A percentile compares a stretch with the other conserved stretches of the same genome.
phyloP scores from a whole-genome alignment of 2,797 vertebrate genomes.

The Lerista edwardsae region DNA sequence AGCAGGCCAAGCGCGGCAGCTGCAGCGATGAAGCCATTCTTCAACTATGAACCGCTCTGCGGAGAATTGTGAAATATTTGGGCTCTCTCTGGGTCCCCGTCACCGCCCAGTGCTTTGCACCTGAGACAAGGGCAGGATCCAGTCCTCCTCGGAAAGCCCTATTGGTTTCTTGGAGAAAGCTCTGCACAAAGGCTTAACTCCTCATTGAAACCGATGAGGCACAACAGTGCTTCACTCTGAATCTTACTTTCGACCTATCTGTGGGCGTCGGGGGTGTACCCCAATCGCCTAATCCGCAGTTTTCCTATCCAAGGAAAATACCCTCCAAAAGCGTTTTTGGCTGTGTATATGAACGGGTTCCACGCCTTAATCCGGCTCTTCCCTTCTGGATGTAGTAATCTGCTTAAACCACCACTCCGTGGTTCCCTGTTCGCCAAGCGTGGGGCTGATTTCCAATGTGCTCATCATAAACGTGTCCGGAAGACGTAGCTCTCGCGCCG shows the following conservation, averaged over 20 bases:
- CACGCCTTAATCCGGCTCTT: too few species aligned
- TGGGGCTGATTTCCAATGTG: too few species aligned
- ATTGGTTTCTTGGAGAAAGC: too few species aligned
- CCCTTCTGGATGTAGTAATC: neutral
- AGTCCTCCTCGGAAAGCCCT: too few species aligned
- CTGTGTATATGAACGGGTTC: neutral
- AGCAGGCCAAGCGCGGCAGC: constrained; percentile 10
- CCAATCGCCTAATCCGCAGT: too few species aligned
- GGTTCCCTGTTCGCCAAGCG: too few species aligned
- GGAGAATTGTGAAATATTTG: neutral
- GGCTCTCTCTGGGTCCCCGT: rapidly evolving
- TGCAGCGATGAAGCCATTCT: constrained; percentile 1
- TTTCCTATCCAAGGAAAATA: neutral
- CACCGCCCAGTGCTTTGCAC: neutral
- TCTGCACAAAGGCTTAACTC: too few species aligned
- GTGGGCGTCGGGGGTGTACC: too few species aligned
- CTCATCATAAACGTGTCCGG: too few species aligned
- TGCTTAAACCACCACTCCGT: neutral
- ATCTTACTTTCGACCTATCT: neutral
- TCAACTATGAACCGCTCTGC: neutral
- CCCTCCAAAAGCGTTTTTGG: neutral
- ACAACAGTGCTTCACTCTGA: neutral
- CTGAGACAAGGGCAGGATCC: neutral
- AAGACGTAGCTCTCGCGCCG: too few species aligned
- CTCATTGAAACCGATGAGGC: neutral